These are phyloP conservation scores for Dinoponera quadriceps DNA, from an alignment of 1,140 invertebrate genomes.

Conservation along the genomic window DNA sequence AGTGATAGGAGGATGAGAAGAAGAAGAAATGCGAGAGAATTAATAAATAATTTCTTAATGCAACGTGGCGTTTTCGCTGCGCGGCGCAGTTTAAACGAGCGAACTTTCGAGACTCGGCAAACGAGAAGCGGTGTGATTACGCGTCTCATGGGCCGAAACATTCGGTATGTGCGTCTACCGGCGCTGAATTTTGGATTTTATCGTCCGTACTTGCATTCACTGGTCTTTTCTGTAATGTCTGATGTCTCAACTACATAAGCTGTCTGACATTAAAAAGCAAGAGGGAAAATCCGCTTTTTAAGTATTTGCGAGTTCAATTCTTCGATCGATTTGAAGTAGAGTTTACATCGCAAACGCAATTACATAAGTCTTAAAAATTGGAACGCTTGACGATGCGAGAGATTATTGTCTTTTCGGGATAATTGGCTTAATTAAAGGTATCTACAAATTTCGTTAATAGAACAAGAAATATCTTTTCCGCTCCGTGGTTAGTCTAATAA, in stretches of 20 bases:
- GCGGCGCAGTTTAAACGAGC: neutral
- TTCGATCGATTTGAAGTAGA: neutral
- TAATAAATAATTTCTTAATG: constrained; percentile 37
- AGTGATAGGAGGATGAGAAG: no score
- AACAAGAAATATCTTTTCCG: neutral
- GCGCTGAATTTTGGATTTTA: neutral
- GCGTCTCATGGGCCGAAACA: no score
- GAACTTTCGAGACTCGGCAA: constrained; percentile 8
- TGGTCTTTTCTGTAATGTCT: no score
- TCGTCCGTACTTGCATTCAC: no score
- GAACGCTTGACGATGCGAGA: neutral
- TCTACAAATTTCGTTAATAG: neutral
- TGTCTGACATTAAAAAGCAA: no score
- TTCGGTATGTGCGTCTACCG: neutral
- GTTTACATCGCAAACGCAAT: neutral
- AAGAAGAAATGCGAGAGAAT: neutral
- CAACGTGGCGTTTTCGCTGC: neutral
- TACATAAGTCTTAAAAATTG: neutral
- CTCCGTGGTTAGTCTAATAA: constrained; percentile 27
- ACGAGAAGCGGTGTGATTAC: neutral
- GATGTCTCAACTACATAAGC: no score
- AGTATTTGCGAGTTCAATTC: no score
- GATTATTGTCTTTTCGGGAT: neutral
- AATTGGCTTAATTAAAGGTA: constrained; percentile 17
- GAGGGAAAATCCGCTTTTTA: no score